Conservation (phyloP, 1,140 invertebrate genomes). For the Acyrthosiphon pisum region DNA sequence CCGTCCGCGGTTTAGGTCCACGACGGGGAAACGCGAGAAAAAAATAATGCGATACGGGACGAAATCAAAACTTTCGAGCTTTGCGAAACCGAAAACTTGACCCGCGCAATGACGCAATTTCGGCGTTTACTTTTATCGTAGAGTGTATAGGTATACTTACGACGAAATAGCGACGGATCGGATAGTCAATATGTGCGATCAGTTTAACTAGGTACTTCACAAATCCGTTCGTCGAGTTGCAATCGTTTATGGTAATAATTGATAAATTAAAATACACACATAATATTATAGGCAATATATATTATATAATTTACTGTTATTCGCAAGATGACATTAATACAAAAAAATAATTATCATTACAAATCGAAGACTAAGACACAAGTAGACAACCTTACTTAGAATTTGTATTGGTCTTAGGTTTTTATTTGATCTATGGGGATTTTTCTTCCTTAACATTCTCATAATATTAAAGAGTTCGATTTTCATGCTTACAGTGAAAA, state of each 20-base stretch:
- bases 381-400: too few relatives aligned
- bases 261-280: background rate
- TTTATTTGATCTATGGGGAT: background rate
- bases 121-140: background rate
- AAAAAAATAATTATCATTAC: background rate
- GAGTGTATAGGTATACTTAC: too few relatives aligned
- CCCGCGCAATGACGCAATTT: background rate
- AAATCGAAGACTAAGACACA: too few relatives aligned
- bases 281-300: background rate
- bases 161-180: background rate
- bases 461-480: background rate
- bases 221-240: background rate
- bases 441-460: background rate
- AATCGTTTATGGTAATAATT: background rate
- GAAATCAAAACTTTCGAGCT: background rate
- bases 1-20: background rate
- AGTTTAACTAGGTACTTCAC: background rate
- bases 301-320: background rate
- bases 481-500: background rate
- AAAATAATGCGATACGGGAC: background rate
- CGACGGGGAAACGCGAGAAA: background rate
- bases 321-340: background rate
- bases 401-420: too few relatives aligned
- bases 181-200: background rate
- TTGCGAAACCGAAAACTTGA: background rate